Percentiles rank a stretch among this genome's conserved stretches.
Evolutionary conservation across 2,888 invertebrate species (phyloP).

Genomic region (Macrophya alboannulata): DNA sequence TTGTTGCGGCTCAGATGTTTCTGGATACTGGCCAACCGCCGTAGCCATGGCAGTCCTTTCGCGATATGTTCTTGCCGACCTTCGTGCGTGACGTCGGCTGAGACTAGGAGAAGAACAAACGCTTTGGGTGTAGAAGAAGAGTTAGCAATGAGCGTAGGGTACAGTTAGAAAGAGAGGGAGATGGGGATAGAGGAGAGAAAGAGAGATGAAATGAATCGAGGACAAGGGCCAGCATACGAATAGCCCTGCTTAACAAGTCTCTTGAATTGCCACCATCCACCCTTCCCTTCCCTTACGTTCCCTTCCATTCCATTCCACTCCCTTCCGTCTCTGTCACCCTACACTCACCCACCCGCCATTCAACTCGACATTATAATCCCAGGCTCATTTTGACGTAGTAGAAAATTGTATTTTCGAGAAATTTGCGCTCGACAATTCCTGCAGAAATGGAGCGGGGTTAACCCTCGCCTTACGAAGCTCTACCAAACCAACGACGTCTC

Average conservation of each 20-base stretch:
- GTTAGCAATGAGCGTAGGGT: conserved; percentile 35
- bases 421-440: not conserved
- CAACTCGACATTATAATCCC: conserved; percentile 56
- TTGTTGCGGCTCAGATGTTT: conserved; percentile 17
- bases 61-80: conserved; percentile 49
- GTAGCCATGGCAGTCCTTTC: not conserved
- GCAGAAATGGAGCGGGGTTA: conserved; percentile 16
- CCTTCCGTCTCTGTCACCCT: conserved; percentile 44
- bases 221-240: conserved; percentile 60
- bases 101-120: conserved; percentile 18
- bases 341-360: conserved; percentile 35
- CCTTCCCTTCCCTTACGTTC: conserved; percentile 20
- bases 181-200: conserved; percentile 32
- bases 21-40: not conserved
- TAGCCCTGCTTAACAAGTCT: conserved; percentile 60
- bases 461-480: not conserved
- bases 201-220: conserved; percentile 51
- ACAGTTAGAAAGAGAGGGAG: not conserved
- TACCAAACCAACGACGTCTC: not conserved
- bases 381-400: conserved; percentile 55
- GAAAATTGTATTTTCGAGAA: conserved; percentile 54
- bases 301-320: not conserved
- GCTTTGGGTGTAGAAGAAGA: conserved; percentile 9
- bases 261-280: conserved; percentile 57
- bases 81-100: conserved; percentile 36